These are phyloP conservation scores for Protobothrops mucrosquamatus DNA, from an alignment of 2,113 vertebrate genomes.

Conservation along the genomic window DNA sequence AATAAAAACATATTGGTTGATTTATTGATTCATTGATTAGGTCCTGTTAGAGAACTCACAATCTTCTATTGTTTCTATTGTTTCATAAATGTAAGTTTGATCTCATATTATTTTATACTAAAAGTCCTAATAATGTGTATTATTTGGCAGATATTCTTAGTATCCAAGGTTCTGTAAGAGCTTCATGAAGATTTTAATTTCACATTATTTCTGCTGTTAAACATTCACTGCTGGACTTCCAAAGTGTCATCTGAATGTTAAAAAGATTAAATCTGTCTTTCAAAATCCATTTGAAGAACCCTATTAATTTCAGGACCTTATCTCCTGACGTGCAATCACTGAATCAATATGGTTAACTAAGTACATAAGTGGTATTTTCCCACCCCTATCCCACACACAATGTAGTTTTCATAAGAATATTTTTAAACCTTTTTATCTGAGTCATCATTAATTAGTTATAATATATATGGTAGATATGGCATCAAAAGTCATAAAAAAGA, in stretches of 20 bases:
- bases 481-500: slow-evolving; percentile 40
- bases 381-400: slow-evolving; percentile 30
- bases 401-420: slow-evolving; percentile 56
- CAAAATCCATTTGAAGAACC: slow-evolving; percentile 35
- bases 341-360: slow-evolving; percentile 54
- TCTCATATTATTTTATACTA: neutral
- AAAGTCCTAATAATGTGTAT: neutral
- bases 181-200: neutral
- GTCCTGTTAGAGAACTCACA: neutral
- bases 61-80: neutral
- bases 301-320: slow-evolving; percentile 50
- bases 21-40: neutral
- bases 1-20: neutral
- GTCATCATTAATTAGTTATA: slow-evolving; percentile 57
- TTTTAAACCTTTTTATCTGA: slow-evolving; percentile 52
- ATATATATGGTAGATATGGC: slow-evolving; percentile 51
- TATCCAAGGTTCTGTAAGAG: slow-evolving; percentile 12
- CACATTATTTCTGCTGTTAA: neutral
- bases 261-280: slow-evolving; percentile 49
- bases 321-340: slow-evolving; percentile 53
- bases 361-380: slow-evolving; percentile 42
- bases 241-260: slow-evolving; percentile 1
- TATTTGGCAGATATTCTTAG: neutral
- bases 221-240: neutral
- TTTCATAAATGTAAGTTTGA: neutral